These are phyloP conservation scores for Ibycter americanus DNA, from an alignment of 2,797 vertebrate genomes.

Conservation along the genomic window DNA sequence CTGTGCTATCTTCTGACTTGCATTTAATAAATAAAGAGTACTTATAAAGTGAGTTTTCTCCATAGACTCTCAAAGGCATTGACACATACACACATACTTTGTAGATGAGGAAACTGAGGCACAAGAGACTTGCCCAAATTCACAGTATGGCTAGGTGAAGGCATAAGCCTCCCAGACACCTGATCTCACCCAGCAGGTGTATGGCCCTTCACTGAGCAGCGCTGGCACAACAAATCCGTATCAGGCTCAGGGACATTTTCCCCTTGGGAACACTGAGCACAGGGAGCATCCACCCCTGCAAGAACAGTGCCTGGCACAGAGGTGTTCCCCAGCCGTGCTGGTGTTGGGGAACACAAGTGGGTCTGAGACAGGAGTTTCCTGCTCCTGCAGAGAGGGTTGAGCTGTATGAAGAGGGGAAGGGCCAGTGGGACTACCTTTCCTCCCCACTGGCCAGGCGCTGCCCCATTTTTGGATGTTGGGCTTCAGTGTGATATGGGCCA, in stretches of 20 bases:
- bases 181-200: neutral
- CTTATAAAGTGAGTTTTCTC: neutral
- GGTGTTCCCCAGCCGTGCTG: neutral
- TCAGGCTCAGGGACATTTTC: neutral
- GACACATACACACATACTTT: neutral
- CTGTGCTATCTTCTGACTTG: neutral
- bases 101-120: neutral
- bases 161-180: neutral
- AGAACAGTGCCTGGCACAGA: accelerated
- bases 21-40: neutral
- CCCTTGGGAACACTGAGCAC: neutral
- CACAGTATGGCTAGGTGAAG: neutral
- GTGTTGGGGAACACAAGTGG: neutral
- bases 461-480: neutral
- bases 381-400: neutral
- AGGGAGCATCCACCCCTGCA: neutral
- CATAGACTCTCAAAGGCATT: neutral
- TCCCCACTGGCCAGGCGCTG: neutral
- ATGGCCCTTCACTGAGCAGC: neutral
- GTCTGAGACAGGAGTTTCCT: neutral
- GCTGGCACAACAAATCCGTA: accelerated
- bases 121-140: neutral
- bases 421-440: neutral
- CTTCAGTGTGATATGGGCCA: neutral
- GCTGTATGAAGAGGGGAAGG: neutral